Conservation (phyloP, 2,797 vertebrate species). For the Anomalospiza imberbis region DNA sequence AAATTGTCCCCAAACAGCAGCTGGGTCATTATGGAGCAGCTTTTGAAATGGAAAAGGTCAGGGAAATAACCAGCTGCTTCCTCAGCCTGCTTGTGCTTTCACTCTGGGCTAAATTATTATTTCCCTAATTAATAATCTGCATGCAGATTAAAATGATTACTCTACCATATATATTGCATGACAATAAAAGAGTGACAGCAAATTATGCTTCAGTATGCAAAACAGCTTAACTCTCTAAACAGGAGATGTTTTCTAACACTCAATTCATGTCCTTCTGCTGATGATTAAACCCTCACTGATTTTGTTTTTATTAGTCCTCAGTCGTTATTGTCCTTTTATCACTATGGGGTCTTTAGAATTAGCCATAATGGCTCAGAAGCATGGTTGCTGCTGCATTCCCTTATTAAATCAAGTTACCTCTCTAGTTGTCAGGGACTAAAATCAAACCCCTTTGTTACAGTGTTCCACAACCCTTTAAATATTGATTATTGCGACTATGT, state of each 20-base stretch:
- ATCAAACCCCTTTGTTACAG: constrained; percentile 1
- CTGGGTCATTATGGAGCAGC: constrained; percentile 25
- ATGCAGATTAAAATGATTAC: constrained; percentile 30
- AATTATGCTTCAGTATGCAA: neutral
- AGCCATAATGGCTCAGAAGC: neutral
- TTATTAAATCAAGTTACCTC: constrained; percentile 25
- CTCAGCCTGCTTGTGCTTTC: neutral
- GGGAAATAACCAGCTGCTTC: constrained; percentile 28
- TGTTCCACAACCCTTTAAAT: constrained; percentile 20
- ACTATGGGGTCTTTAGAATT: constrained; percentile 28
- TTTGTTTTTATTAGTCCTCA: constrained; percentile 48
- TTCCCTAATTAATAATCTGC: constrained; percentile 48
- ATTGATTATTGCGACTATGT: neutral
- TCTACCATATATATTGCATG: constrained; percentile 15
- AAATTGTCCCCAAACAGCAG: constrained; percentile 30
- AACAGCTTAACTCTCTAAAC: constrained; percentile 49
- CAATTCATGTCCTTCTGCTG: constrained; percentile 34
- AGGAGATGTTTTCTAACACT: constrained; percentile 35
- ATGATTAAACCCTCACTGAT: constrained; percentile 34
- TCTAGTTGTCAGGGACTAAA: neutral
- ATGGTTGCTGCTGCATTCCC: neutral
- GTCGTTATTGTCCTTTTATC: constrained; percentile 51
- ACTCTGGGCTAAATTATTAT: constrained; percentile 6
- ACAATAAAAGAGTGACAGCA: constrained; percentile 30
- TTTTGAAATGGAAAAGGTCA: constrained; percentile 1